Evolutionary conservation across 2,113 vertebrate species (phyloP).

Genomic region (Excalfactoria chinensis): DNA sequence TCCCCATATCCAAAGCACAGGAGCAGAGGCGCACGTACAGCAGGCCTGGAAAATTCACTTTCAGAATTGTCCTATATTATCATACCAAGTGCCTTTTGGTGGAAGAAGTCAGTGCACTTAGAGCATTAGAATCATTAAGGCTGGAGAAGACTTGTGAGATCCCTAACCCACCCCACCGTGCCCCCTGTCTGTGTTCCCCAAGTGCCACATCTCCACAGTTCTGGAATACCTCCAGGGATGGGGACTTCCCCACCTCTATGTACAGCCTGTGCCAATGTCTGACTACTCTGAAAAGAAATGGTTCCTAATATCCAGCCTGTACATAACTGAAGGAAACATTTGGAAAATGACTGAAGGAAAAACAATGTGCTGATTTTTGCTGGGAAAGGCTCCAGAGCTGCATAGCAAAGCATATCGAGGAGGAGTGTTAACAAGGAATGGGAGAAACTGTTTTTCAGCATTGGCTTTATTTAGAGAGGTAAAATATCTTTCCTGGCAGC

Average conservation of each 20-base stretch:
- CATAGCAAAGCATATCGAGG: not conserved
- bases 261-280: too few relatives aligned
- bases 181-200: too few relatives aligned
- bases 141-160: too few relatives aligned
- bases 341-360: not conserved
- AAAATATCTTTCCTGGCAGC: not conserved
- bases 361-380: not conserved
- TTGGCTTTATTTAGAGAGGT: not conserved
- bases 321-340: too few relatives aligned
- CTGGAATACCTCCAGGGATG: too few relatives aligned
- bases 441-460: not conserved
- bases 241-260: too few relatives aligned
- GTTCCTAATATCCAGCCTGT: too few relatives aligned
- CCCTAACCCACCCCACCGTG: too few relatives aligned
- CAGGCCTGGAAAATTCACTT: not conserved
- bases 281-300: too few relatives aligned
- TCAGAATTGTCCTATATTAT: not conserved
- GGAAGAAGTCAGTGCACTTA: not conserved
- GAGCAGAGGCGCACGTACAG: not conserved
- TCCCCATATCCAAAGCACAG: not conserved
- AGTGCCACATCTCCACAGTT: too few relatives aligned
- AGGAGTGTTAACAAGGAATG: not conserved
- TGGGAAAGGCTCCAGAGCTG: not conserved
- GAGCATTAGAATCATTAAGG: too few relatives aligned
- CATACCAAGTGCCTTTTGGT: rapidly evolving